These are phyloP conservation scores for Acrobasis suavella DNA, from an alignment of 2,888 invertebrate species.

Conservation along the genomic window DNA sequence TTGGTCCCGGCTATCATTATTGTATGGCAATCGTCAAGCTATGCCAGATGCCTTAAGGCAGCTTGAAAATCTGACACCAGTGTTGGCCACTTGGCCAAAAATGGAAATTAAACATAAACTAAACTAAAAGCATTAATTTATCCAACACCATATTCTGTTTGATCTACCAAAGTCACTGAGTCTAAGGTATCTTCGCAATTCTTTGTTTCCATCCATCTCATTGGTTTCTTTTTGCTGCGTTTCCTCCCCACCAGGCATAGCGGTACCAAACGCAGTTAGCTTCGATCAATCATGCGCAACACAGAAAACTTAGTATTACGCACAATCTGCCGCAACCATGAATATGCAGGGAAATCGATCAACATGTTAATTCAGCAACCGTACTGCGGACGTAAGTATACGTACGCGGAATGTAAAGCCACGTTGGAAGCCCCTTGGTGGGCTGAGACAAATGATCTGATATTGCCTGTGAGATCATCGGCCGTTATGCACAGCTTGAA, in stretches of 20 bases:
- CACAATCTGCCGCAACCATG: conserved; percentile 40
- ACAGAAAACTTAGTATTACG: conserved; percentile 31
- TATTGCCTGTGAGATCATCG: not conserved
- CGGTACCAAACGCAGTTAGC: conserved; percentile 24
- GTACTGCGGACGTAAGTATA: conserved; percentile 42
- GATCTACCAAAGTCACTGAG: not conserved
- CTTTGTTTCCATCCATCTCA: not conserved
- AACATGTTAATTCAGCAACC: conserved; percentile 51
- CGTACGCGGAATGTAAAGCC: conserved; percentile 30
- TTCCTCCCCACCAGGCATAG: not conserved
- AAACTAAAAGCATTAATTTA: no score
- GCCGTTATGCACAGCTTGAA: conserved; percentile 14
- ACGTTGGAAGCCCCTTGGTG: conserved; percentile 26
- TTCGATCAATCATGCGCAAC: conserved; percentile 35
- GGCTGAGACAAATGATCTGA: conserved; percentile 2
- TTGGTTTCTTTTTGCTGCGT: not conserved
- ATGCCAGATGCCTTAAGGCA: no score
- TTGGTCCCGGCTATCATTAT: no score
- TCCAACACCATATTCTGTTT: no score
- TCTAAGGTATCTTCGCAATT: not conserved
- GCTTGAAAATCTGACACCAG: no score
- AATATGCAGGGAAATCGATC: conserved; percentile 58
- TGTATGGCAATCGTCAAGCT: no score
- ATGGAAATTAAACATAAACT: no score
- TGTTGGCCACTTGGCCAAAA: no score